Percentiles rank a stretch among this genome's conserved stretches.
Conservation (phyloP, 2,888 invertebrate genomes). For the Papilio demoleus region DNA sequence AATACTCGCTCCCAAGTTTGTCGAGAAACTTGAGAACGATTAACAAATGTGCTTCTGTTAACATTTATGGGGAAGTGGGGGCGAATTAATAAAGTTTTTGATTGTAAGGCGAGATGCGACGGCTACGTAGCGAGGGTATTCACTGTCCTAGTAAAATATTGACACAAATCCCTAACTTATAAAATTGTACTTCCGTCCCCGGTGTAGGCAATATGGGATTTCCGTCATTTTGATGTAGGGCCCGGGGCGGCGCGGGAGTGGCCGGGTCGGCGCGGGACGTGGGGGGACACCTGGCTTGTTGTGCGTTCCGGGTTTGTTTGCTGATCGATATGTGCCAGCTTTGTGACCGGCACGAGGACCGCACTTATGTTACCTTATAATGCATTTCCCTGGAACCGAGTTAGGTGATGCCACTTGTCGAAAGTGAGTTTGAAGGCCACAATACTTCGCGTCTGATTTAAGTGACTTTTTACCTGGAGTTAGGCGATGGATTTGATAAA, state of each 20-base stretch:
- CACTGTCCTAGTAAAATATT: constrained; percentile 82
- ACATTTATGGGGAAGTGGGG: constrained; percentile 52
- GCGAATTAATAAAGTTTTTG: constrained; percentile 73
- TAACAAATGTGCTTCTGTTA: constrained; percentile 63
- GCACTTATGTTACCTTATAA: constrained; percentile 43
- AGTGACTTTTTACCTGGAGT: not conserved
- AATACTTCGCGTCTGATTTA: not conserved
- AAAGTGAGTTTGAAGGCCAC: constrained; percentile 21
- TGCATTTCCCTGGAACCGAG: constrained; percentile 42
- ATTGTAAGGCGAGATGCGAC: constrained; percentile 45
- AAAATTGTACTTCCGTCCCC: constrained; percentile 80
- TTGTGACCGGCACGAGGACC: constrained; percentile 42
- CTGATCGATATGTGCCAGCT: constrained; percentile 65
- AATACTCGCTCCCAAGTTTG: constrained; percentile 63
- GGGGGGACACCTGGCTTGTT: constrained; percentile 77
- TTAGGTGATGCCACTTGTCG: constrained; percentile 2
- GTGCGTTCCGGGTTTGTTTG: constrained; percentile 61
- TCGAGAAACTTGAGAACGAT: constrained; percentile 60
- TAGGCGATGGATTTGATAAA: too few species aligned
- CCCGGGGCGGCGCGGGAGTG: constrained; percentile 64
- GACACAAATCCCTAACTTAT: constrained; percentile 84
- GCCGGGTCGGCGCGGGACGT: constrained; percentile 44
- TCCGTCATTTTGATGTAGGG: constrained; percentile 81
- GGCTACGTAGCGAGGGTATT: constrained; percentile 56
- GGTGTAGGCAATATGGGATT: constrained; percentile 81